Base-by-base conservation (phyloP, 2,113 vertebrate genomes). In the Burhinus bistriatus region DNA sequence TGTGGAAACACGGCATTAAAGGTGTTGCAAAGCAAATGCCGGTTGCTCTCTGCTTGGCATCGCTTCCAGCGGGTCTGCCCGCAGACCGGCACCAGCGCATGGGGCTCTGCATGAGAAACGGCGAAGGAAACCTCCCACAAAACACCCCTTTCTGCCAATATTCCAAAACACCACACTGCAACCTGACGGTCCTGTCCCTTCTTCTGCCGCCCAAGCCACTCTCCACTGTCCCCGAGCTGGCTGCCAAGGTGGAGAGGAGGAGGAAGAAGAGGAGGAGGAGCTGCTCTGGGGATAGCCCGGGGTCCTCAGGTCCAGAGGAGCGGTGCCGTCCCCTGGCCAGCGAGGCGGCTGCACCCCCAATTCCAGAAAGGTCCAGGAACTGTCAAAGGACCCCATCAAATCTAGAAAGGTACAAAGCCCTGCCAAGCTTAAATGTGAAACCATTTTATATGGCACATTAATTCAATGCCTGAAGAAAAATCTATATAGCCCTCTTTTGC, bases 391-490 rank as follows among this genome's bases (percentile, higher is more conserved):
- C 52, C 40, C 57, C 83, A 68, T 73, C 59, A n/a, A 89, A 87
- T 51, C 91, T 55, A 71, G 76, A 83, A 81, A 92, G 90, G 81
- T 77, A 78, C 51, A 90, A 85, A 95, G 78, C 66, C 79, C 83
- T 95, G 97, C 93, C 95, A 96, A 92, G 94, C 92, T 93, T 92
- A 96, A 98, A 97, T 96, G 95, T 95, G 96, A 97, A 97, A 87
- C 95, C 96, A 57, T 97, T 97, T 97, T 83, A 93, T 52, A 94
- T 73, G 97, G 95, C 42, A 29, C 97, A 98, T 97, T 98, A 97
- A 97, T 98, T 95, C 79, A 90, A 92, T 96, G 97, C 96, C 94
- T 94, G 91, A 87, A 95, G 94, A 97, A 98, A 98, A 97, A 98
- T 98, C 98, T 51, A 97, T 96, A 96, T 4, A 79, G 97, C 44